phyloP scores from a whole-genome alignment of 92 coral and sea anemone species.

The Isaurus tuberculatus region DNA sequence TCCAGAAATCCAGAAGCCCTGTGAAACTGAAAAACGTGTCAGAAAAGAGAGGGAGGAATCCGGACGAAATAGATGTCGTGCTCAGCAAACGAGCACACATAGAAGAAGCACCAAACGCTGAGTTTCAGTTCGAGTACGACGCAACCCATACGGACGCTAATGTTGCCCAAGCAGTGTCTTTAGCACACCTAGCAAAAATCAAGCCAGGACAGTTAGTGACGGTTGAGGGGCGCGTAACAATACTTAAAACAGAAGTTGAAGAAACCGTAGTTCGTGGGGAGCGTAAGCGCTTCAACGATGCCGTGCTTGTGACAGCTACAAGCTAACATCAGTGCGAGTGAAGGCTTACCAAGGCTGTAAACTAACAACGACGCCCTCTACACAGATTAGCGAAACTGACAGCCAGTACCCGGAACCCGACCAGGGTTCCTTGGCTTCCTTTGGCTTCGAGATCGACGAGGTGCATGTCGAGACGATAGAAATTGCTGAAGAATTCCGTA shows the following conservation, averaged over 20 bases:
- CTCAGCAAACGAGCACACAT: not conserved
- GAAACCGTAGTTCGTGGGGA: not conserved
- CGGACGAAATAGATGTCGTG: too few species aligned
- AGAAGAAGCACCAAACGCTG: not conserved
- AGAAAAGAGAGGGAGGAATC: too few species aligned
- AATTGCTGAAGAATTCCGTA: constrained; percentile 6
- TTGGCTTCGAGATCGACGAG: not conserved
- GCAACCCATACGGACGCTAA: not conserved
- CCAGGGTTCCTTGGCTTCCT: not conserved
- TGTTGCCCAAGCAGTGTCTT: not conserved
- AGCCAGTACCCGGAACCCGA: not conserved
- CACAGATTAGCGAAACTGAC: not conserved
- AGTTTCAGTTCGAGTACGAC: not conserved
- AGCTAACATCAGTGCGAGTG: too few species aligned
- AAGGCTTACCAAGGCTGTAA: too few species aligned
- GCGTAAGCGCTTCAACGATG: not conserved
- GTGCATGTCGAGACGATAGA: not conserved
- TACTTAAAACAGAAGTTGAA: not conserved
- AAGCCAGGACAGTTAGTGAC: constrained; percentile 13
- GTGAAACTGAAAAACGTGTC: too few species aligned
- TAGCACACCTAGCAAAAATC: not conserved
- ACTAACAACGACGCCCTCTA: not conserved
- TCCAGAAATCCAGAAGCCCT: not conserved
- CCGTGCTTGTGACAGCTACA: not conserved
- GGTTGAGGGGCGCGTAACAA: not conserved